Evolutionary conservation across 2,797 vertebrate genomes (phyloP), one percentile per base, ranked within the genome.

Genomic region (Iguana delicatissima): DNA sequence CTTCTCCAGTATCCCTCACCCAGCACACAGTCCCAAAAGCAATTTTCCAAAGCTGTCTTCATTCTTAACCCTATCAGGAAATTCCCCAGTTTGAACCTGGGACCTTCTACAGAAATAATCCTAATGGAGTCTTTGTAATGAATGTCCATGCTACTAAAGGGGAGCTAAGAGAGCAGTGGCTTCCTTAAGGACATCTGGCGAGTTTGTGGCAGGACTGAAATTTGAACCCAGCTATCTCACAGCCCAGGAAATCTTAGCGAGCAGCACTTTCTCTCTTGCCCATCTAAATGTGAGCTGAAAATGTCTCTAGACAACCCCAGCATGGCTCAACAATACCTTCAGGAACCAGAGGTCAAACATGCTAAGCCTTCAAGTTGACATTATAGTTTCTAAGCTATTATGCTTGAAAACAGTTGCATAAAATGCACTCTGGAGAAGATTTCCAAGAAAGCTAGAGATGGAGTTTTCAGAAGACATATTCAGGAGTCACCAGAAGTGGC

Each of bases 341-440:
- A 46, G 52, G 50, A 55, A n/a, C 5, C 38, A 13, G 35, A 46
- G 22, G 55, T 73, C 46, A 94, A 80, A 29, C 26, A 83, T 26
- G 22, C 9, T 35, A 22, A 76, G n/a, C 52, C 89, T 94, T 84
- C 89, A 59, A 90, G 93, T 88, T 0, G 91, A 74, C 87, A 89
- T 26, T 42, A 80, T 84, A 9, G 2, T n/a, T 90, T 92, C 69
- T 35, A 59, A 20, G 4, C 16, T 12, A 16, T 20, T 20, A 8
- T 20, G 42, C 84, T 22, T 16, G 3, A n/a, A 9, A 85, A 14
- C 16, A 22, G 64, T 29, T 32, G 50, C 38, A 24, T 20, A 24
- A 0, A 38, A n/a, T 35, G 16, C 9, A 76, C 73, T 35, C 4
- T 38, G 46, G 29, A 85, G 32, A 73, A 38, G 20, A 22, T 26